Base-by-base conservation (phyloP, 1,140 invertebrate genomes). In the Caenorhabditis inopinata region DNA sequence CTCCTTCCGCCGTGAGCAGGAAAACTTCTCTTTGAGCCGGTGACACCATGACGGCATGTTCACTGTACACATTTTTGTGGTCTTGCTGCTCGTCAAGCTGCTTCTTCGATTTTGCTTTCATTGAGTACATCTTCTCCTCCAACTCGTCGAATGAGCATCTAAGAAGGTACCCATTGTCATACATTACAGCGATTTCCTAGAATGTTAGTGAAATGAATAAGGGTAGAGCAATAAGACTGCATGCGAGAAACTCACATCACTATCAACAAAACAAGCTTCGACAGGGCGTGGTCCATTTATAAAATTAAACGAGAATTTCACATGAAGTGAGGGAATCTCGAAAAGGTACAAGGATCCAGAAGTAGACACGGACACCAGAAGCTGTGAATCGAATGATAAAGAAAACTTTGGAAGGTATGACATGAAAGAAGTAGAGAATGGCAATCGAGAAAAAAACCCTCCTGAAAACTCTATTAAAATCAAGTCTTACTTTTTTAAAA, bases 211-310 rank as follows among this genome's bases (percentile, higher is more conserved):
- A 23, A 51, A 51, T 51, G 18, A 25, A 51, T 6, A n/a, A n/a
- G n/a, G n/a, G n/a, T n/a, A n/a, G n/a, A n/a, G n/a, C n/a, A n/a
- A n/a, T n/a, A n/a, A n/a, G n/a, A n/a, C n/a, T n/a, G n/a, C n/a
- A n/a, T n/a, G 9, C 18, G 4, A 18, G 16, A 21, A 38, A 58
- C 49, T 77, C 27, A 77, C 76, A 68, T 78, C 53, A 42, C 2
- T 53, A 78, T 78, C 76, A 25, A 78, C 76, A 27, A 78, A 78
- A 58, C 32, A 51, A 2, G 76, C 76, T 14, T 78, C 49, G 1
- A 58, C 23, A 42, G 76, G 76, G 1, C 45, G 32, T 29, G 53
- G 53, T 25, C 76, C 53, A 29, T 53, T 62, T 21, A 78, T 47
- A 11, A 58, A 62, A 27, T 78, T 53, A 9, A 78, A 38, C 16